Evolutionary conservation across 2,797 vertebrate species (phyloP).

Genomic region (Cyprinodon diabolis): DNA sequence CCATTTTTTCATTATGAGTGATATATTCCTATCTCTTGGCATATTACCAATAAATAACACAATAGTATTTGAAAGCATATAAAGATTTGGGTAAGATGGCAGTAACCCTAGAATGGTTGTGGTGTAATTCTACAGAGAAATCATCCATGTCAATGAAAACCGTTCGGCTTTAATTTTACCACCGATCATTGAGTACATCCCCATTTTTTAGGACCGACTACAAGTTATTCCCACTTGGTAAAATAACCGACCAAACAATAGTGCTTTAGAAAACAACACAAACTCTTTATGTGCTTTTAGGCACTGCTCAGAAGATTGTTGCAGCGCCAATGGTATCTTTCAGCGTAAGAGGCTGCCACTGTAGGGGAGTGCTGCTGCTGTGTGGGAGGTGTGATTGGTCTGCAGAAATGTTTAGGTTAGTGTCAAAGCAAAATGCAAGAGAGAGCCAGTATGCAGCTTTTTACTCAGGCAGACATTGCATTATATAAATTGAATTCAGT

Average conservation of each 20-base stretch:
- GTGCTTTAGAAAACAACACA: neutral
- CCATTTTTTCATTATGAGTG: neutral
- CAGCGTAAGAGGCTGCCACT: conserved; percentile 2
- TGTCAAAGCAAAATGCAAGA: conserved; percentile 5
- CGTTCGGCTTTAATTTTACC: neutral
- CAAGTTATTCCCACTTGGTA: neutral
- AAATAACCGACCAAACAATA: neutral
- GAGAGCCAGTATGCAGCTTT: neutral
- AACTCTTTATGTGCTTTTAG: conserved; percentile 7
- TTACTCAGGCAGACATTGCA: neutral
- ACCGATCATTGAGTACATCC: neutral
- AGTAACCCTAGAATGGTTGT: neutral
- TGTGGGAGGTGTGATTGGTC: conserved; percentile 16
- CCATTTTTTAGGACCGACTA: neutral
- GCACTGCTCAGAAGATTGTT: neutral
- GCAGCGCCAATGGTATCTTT: neutral
- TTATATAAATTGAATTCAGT: neutral
- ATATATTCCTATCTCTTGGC: neutral
- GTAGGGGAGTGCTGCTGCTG: conserved; percentile 9
- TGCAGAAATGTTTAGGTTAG: conserved; percentile 16
- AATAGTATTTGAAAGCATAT: neutral
- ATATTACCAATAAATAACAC: neutral
- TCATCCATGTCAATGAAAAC: neutral
- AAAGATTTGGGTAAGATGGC: neutral
- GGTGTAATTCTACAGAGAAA: neutral